Percentiles rank a stretch among this genome's conserved stretches.
These are phyloP conservation scores for Tetramorium simillimum DNA, from an alignment of 1,140 invertebrate species.

Conservation along the genomic window DNA sequence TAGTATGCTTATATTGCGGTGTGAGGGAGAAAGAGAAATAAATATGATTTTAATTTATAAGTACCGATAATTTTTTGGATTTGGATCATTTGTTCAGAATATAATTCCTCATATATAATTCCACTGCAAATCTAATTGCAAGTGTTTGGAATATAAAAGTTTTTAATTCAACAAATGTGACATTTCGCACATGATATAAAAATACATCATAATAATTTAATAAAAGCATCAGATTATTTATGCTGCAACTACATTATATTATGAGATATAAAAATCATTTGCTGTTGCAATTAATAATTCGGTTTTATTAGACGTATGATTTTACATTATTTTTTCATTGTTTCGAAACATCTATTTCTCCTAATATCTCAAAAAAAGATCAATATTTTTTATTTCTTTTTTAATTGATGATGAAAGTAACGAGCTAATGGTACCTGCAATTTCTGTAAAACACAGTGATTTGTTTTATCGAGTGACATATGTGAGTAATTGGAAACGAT, in stretches of 20 bases:
- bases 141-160: too few relatives aligned
- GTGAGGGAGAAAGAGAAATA: neutral
- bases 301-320: neutral
- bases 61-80: neutral
- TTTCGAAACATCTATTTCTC: neutral
- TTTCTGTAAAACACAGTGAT: neutral
- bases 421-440: neutral
- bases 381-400: neutral
- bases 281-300: neutral
- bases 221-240: neutral
- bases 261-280: neutral
- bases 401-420: neutral
- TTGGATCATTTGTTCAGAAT: neutral
- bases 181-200: neutral
- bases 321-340: neutral
- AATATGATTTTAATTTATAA: constrained; percentile 2
- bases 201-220: neutral
- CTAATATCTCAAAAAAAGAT: neutral
- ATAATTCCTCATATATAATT: neutral
- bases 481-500: neutral
- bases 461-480: too few relatives aligned
- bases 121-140: neutral
- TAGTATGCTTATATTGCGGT: neutral
- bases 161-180: neutral
- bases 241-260: neutral